Base-by-base conservation (phyloP, 2,113 vertebrate genomes). In the Poeciliopsis retropinna region DNA sequence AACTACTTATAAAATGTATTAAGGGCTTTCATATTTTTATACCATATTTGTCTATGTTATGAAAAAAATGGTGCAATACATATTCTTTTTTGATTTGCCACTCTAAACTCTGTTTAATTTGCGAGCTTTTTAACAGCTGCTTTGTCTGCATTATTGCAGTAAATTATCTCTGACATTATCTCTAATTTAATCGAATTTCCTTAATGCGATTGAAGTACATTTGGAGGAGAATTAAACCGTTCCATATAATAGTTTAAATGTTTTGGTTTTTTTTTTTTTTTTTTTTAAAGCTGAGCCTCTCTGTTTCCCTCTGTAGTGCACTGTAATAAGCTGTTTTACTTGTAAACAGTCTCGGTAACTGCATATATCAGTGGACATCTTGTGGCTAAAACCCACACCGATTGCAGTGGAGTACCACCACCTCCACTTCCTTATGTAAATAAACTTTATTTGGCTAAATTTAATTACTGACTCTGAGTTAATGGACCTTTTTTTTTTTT, bases 1-100 rank as follows among this genome's bases (percentile, higher is more conserved):
- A 32, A 27, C 5, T 41, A 25, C 29, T 39, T 27, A 75, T n/a
- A 68, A 29, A 7, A 39, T 60, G 25, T 25, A 29, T 19, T 22
- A 10, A 10, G 14, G 19, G 5, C 1, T 2, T 8, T n/a, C 6
- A 6, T 15, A 15, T 7, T 0, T n/a, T 4, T 34, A 1, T 2
- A 2, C 22, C 7, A 57, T n/a, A n/a, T 25, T 3, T 19, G 51
- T 8, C 25, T 57, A n/a, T 10, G 9, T 19, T 57, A n/a, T 57
- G 25, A n/a, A 57, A 57, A 32, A 6, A 57, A 57, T 57, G 10
- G 2, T 10, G 19, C 8, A n/a, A 57, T 57, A 57, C 11, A 47
- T 47, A 17, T 5, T n/a, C 10, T 25, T 57, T n/a, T 9, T 8
- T 7, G 8, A 57, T 57, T 57, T 57, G 51, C 25, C 7, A 10